Evolutionary conservation across 2,888 invertebrate species (phyloP).

Genomic region (Creontiades dilutus): DNA sequence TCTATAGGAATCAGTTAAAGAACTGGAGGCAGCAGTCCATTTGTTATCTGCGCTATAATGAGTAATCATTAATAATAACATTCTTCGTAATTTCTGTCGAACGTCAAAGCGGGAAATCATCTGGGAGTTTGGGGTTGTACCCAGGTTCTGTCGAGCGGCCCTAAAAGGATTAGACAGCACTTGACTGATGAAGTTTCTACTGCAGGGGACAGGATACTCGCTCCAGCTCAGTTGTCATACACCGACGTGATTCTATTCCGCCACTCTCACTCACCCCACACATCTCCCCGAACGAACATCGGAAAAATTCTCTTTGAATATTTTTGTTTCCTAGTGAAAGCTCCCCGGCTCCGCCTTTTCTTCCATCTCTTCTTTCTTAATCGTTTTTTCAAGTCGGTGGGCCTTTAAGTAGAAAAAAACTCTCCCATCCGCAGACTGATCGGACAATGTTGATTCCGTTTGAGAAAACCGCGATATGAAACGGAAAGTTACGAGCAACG

Average conservation of each 20-base stretch:
- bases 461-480: slow-evolving; percentile 47
- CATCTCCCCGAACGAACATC: not conserved
- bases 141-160: too few species aligned
- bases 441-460: slow-evolving; percentile 41
- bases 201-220: not conserved
- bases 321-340: slow-evolving; percentile 36
- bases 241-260: not conserved
- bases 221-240: not conserved
- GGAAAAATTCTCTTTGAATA: slow-evolving; percentile 8
- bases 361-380: not conserved
- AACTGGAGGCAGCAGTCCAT: too few species aligned
- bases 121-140: too few species aligned
- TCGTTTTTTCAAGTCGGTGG: slow-evolving; percentile 3
- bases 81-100: too few species aligned
- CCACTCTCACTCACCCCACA: slow-evolving; percentile 10
- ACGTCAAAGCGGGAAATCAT: too few species aligned
- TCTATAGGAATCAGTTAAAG: too few species aligned
- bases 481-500: slow-evolving; percentile 48
- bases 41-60: too few species aligned
- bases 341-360: not conserved
- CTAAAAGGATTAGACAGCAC: not conserved
- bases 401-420: not conserved
- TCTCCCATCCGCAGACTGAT: slow-evolving; percentile 22
- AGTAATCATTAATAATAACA: too few species aligned
- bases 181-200: slow-evolving; percentile 8